Conservation (phyloP, 2,888 invertebrate species). For the Parapristionchus giblindavisi region DNA sequence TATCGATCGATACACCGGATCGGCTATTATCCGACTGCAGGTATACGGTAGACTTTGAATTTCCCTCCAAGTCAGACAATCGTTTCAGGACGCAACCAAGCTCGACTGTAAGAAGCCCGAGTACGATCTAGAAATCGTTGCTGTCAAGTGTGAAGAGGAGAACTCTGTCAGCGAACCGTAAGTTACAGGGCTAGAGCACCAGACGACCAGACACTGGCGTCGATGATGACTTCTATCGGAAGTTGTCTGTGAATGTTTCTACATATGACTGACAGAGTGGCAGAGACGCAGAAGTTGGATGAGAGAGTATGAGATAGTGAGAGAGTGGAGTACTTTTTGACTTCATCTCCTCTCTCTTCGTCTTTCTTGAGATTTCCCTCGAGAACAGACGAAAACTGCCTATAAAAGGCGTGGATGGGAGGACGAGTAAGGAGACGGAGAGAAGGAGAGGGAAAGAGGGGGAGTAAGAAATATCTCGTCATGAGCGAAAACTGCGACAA, state of each 20-base stretch:
- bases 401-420: neutral
- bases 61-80: conserved; percentile 3
- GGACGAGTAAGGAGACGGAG: neutral
- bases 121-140: conserved; percentile 58
- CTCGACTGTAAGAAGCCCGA: conserved; percentile 62
- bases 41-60: conserved; percentile 40
- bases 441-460: neutral
- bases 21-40: conserved; percentile 61
- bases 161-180: conserved; percentile 50
- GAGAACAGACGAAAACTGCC: too few species aligned
- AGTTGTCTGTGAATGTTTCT: too few species aligned
- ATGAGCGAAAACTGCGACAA: neutral
- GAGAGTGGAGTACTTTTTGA: neutral
- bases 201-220: neutral
- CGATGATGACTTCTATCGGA: conserved; percentile 15
- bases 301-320: neutral
- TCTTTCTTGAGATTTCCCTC: too few species aligned
- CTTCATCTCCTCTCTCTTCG: too few species aligned
- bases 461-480: conserved; percentile 11
- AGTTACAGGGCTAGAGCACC: conserved; percentile 23
- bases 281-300: neutral
- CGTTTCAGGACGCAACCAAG: conserved; percentile 48
- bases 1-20: conserved; percentile 62
- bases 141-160: conserved; percentile 65
- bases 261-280: too few species aligned